Percentiles rank a stretch among this genome's conserved stretches.
phyloP scores from a whole-genome alignment of 2,113 vertebrate species.

The Oxygymnocypris stewartii region DNA sequence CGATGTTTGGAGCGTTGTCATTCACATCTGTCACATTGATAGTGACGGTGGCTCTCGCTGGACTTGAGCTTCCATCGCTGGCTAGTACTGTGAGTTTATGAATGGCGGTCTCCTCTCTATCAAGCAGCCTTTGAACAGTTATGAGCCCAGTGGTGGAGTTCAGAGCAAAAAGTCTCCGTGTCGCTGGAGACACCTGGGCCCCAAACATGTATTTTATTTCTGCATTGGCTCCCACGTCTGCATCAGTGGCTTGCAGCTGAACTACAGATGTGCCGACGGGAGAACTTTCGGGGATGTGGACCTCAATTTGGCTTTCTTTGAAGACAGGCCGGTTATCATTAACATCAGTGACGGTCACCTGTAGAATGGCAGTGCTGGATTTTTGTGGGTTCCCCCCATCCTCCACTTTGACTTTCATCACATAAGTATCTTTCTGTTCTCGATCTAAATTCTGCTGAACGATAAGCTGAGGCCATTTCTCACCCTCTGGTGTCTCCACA shows the following conservation, averaged over 20 bases:
- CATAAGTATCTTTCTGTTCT: slow-evolving; percentile 98
- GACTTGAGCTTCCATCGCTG: slow-evolving; percentile 95
- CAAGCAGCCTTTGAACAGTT: slow-evolving; percentile 92
- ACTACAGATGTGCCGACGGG: slow-evolving; percentile 93
- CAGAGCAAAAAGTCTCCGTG: slow-evolving; percentile 96
- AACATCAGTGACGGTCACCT: slow-evolving; percentile 97
- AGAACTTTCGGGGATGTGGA: slow-evolving; percentile 94
- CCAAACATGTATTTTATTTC: slow-evolving; percentile 97
- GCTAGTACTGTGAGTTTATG: slow-evolving; percentile 97
- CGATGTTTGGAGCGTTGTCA: slow-evolving; percentile 98
- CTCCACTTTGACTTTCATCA: slow-evolving; percentile 99
- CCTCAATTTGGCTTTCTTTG: slow-evolving; percentile 94
- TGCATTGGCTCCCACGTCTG: slow-evolving; percentile 94
- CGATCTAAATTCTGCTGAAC: slow-evolving; percentile 98
- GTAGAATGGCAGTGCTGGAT: slow-evolving; percentile 98
- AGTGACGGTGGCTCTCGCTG: slow-evolving; percentile 90
- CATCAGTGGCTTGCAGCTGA: slow-evolving; percentile 94
- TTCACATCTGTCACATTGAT: slow-evolving; percentile 99
- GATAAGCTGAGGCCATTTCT: slow-evolving; percentile 99
- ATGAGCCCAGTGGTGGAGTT: slow-evolving; percentile 93
- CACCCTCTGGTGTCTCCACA: slow-evolving; percentile 97
- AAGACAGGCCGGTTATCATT: slow-evolving; percentile 98
- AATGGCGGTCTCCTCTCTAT: slow-evolving; percentile 94
- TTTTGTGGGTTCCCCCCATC: slow-evolving; percentile 96
- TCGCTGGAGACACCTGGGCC: slow-evolving; percentile 91